Evolutionary conservation across 2,888 invertebrate species (phyloP).

Genomic region (Sinhomidia bicolor): DNA sequence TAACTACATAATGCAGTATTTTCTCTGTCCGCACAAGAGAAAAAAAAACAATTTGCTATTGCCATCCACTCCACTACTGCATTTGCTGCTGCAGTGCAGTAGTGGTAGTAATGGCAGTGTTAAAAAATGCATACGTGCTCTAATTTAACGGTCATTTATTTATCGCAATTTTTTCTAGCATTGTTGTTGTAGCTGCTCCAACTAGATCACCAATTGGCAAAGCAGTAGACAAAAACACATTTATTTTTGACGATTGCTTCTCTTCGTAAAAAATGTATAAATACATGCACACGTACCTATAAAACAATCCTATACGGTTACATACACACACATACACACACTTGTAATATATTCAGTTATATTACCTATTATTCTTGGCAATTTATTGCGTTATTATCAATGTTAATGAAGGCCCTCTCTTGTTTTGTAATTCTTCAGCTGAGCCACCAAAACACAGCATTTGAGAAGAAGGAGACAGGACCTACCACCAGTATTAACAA

Average conservation of each 20-base stretch:
- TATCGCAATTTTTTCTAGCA: conserved; percentile 15
- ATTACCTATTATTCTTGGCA: background rate
- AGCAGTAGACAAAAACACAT: conserved; percentile 9
- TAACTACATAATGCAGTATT: background rate
- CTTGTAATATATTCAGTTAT: background rate
- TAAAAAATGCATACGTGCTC: conserved; percentile 53
- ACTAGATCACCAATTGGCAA: conserved; percentile 58
- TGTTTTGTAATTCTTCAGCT: conserved; percentile 55
- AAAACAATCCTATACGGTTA: background rate
- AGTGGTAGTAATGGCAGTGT: too few species aligned
- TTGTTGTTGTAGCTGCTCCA: background rate
- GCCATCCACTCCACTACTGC: background rate
- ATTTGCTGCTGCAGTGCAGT: background rate
- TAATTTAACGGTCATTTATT: conserved; percentile 69
- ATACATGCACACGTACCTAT: background rate
- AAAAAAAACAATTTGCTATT: conserved; percentile 31
- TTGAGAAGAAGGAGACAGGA: conserved; percentile 41
- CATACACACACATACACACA: background rate
- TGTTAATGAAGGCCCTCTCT: conserved; percentile 39
- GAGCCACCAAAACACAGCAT: conserved; percentile 46
- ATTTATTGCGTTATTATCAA: conserved; percentile 30
- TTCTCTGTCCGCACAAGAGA: conserved; percentile 3
- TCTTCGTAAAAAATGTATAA: background rate
- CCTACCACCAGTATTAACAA: conserved; percentile 58
- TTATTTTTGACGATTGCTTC: conserved; percentile 25